Percentiles rank a stretch among this genome's conserved stretches.
phyloP scores from a whole-genome alignment of 1,140 invertebrate genomes.

The Ceratina calcarata region DNA sequence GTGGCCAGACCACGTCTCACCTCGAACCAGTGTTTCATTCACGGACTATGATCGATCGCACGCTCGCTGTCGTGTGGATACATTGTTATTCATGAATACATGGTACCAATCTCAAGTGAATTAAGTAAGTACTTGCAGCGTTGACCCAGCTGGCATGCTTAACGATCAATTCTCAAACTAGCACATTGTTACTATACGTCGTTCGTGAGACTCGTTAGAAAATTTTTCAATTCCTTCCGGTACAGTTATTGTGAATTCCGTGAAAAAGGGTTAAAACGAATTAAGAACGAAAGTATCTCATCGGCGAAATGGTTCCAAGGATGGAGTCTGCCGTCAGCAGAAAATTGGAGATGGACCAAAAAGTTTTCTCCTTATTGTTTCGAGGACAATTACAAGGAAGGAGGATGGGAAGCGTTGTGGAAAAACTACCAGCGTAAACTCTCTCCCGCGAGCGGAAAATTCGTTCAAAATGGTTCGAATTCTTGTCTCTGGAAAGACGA shows the following conservation, averaged over 20 bases:
- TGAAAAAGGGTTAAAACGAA: neutral
- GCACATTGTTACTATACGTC: no score
- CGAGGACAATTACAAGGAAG: slow-evolving; percentile 52
- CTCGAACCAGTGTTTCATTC: no score
- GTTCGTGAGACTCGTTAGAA: no score
- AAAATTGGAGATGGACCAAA: slow-evolving; percentile 52
- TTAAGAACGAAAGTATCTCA: slow-evolving; percentile 30
- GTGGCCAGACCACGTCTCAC: no score
- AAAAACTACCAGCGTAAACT: slow-evolving; percentile 69
- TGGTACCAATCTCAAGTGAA: no score
- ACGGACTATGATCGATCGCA: no score
- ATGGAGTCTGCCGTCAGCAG: slow-evolving; percentile 29
- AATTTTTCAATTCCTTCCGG: no score
- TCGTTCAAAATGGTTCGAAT: slow-evolving; percentile 77
- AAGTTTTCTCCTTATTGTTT: slow-evolving; percentile 64
- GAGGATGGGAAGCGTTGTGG: neutral
- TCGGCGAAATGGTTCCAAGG: neutral
- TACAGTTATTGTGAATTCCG: neutral
- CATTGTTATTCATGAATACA: no score
- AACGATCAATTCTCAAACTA: no score
- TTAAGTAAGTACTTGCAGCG: no score
- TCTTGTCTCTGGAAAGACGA: slow-evolving; percentile 72
- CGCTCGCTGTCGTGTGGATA: no score
- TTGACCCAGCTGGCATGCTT: no score
- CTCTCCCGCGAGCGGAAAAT: slow-evolving; percentile 70